Percentiles rank a stretch among this genome's conserved stretches.
These are phyloP conservation scores for Protodeltote pygarga DNA, from an alignment of 2,888 invertebrate genomes.

Conservation along the genomic window DNA sequence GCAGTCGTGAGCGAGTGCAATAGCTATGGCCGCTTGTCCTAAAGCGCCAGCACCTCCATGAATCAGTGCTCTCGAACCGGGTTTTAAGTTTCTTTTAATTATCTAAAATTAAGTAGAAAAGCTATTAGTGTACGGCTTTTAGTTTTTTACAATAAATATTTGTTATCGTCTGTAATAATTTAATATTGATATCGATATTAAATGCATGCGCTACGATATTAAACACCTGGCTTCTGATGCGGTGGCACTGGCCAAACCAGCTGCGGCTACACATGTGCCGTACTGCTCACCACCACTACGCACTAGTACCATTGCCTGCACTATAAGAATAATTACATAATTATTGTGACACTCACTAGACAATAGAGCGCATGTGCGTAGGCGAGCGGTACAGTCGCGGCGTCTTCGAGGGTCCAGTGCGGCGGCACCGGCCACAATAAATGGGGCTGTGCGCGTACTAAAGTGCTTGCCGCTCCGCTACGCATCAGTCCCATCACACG, in stretches of 20 bases:
- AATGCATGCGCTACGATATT: no score
- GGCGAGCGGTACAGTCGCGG: slow-evolving; percentile 92
- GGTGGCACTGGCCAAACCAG: no score
- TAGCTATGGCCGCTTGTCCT: slow-evolving; percentile 70
- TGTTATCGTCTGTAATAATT: no score
- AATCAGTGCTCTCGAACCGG: slow-evolving; percentile 44
- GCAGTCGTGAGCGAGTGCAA: slow-evolving; percentile 63
- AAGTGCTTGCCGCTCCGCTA: slow-evolving; percentile 83
- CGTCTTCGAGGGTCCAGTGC: slow-evolving; percentile 90
- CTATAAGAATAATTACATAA: no score
- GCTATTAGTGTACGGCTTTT: no score
- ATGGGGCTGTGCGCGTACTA: slow-evolving; percentile 79
- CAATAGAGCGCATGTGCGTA: slow-evolving; percentile 86
- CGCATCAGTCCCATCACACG: slow-evolving; percentile 89
- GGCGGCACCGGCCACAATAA: slow-evolving; percentile 90
- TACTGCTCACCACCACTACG: no score
- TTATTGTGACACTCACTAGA: slow-evolving; percentile 60
- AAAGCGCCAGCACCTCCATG: slow-evolving; percentile 65
- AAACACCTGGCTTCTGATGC: no score
- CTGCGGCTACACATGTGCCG: no score
- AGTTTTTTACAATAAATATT: no score
- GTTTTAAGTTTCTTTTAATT: slow-evolving; percentile 38
- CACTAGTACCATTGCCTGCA: no score
- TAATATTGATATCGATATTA: no score
- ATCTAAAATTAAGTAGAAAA: slow-evolving; percentile 36